Evolutionary conservation across 2,888 invertebrate species (phyloP).

Genomic region (Hoplodrina ambigua): DNA sequence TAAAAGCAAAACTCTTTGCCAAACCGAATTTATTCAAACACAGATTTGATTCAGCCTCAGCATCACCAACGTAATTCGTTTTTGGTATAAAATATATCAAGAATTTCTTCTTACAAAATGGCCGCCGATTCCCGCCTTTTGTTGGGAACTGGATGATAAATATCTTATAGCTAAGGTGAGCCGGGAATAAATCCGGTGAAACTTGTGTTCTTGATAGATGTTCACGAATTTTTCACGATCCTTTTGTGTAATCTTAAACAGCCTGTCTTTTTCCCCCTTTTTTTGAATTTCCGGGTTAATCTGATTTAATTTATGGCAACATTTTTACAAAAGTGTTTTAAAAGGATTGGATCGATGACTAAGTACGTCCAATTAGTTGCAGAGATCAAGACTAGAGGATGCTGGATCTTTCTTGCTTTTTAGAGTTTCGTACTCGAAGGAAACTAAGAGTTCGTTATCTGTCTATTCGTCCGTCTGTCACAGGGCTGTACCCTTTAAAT

Average conservation of each 20-base stretch:
- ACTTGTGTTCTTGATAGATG: conserved; percentile 67
- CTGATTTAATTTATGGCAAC: conserved; percentile 28
- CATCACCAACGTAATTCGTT: conserved; percentile 44
- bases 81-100: conserved; percentile 38
- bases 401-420: too few species aligned
- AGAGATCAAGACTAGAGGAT: not conserved
- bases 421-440: too few species aligned
- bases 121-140: conserved; percentile 53
- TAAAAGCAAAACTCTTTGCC: conserved; percentile 3
- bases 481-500: too few species aligned
- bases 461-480: too few species aligned
- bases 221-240: conserved; percentile 61
- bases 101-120: conserved; percentile 50
- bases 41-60: conserved; percentile 30
- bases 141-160: conserved; percentile 62
- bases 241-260: conserved; percentile 40
- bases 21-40: conserved; percentile 28
- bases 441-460: too few species aligned
- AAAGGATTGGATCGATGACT: conserved; percentile 2
- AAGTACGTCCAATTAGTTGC: too few species aligned
- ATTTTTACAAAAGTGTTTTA: conserved; percentile 11
- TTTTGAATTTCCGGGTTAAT: conserved; percentile 28
- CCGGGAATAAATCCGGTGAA: conserved; percentile 58
- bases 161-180: conserved; percentile 56
- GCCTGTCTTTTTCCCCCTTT: conserved; percentile 21